Conservation (phyloP, 2,797 vertebrate species). For the Hozukius guyotensis region DNA sequence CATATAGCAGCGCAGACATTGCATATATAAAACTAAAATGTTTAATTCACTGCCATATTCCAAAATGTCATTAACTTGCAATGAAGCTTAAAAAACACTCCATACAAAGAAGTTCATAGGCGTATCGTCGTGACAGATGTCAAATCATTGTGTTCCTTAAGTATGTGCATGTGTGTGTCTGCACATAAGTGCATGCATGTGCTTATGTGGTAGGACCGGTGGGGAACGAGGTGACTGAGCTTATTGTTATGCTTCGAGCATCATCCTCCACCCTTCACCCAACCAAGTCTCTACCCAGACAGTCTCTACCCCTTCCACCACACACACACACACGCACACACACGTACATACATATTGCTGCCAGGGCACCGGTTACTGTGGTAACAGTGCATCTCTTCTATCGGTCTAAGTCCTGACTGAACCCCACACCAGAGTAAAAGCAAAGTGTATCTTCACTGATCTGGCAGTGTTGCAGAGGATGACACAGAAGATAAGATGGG, state of each 20-base stretch:
- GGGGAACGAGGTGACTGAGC: conserved; percentile 13
- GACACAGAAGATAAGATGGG: conserved; percentile 7
- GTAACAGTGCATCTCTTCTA: conserved; percentile 53
- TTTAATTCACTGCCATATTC: neutral
- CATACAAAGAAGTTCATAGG: neutral
- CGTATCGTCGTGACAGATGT: neutral
- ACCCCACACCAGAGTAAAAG: conserved; percentile 40
- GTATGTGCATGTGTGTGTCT: neutral
- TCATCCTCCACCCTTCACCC: conserved; percentile 26
- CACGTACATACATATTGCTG: neutral
- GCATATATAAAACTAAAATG: neutral
- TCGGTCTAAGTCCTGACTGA: conserved; percentile 26
- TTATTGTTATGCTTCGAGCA: conserved; percentile 57
- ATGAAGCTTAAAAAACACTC: neutral
- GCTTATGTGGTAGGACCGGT: neutral
- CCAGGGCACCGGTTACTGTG: conserved; percentile 63
- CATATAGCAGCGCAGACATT: neutral
- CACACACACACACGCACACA: conserved; percentile 5
- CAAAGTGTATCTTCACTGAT: conserved; percentile 41
- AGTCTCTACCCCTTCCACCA: conserved; percentile 5
- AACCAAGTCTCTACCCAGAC: conserved; percentile 33
- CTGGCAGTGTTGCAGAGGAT: conserved; percentile 28
- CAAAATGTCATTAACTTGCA: neutral
- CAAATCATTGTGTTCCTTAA: neutral
- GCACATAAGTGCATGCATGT: neutral